phyloP scores from a whole-genome alignment of 2,113 vertebrate genomes.

The Chunga burmeisteri region DNA sequence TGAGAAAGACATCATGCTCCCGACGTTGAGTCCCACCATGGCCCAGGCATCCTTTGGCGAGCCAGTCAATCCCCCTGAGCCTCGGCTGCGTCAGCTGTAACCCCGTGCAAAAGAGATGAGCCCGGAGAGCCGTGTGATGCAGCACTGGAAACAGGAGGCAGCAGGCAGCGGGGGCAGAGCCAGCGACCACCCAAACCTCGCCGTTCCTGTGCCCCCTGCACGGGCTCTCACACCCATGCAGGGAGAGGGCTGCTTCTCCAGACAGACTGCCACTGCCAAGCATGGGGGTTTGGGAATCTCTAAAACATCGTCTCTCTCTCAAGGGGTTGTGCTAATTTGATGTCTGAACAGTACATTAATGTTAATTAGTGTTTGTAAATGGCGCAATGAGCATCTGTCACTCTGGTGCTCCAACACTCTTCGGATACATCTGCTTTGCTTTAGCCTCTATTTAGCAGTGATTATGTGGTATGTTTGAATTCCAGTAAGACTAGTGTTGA shows the following conservation, averaged over 20 bases:
- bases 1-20: not conserved
- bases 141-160: not conserved
- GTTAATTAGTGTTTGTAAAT: slow-evolving; percentile 51
- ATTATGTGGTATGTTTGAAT: not conserved
- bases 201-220: not conserved
- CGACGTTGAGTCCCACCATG: fast-evolving
- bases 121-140: fast-evolving
- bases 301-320: not conserved
- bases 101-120: fast-evolving
- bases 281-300: not conserved
- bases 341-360: not conserved
- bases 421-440: not conserved
- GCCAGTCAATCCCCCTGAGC: fast-evolving
- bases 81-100: fast-evolving
- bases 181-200: no score
- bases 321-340: not conserved
- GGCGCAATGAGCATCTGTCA: not conserved
- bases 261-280: not conserved
- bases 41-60: not conserved
- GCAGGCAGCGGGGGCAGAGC: not conserved
- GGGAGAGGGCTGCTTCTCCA: not conserved
- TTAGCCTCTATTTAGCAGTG: not conserved
- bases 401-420: not conserved
- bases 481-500: not conserved
- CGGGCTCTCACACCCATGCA: fast-evolving